Evolutionary conservation across 2,797 vertebrate genomes (phyloP).

Genomic region (Chaunax sp.): DNA sequence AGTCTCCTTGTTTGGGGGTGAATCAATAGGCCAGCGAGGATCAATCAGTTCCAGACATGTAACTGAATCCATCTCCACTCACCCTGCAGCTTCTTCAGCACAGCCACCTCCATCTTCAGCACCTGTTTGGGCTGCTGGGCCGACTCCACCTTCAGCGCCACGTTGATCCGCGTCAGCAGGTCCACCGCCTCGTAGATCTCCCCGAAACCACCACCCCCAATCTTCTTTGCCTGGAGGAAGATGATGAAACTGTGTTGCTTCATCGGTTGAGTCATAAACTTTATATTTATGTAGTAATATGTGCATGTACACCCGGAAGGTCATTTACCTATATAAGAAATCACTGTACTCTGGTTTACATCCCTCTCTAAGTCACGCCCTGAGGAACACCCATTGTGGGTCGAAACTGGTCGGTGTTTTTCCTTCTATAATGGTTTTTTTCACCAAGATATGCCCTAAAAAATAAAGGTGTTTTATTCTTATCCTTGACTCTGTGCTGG

Average conservation of each 20-base stretch:
- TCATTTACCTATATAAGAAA: too few species aligned
- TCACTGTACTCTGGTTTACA: too few species aligned
- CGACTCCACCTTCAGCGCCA: slow-evolving; percentile 98
- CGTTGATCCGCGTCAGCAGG: slow-evolving; percentile 92
- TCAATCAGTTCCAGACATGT: slow-evolving; percentile 41
- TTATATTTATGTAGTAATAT: too few species aligned
- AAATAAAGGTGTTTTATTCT: too few species aligned
- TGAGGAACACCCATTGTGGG: too few species aligned
- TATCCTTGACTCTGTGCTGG: too few species aligned
- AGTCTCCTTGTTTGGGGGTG: not conserved
- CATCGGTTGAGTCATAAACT: too few species aligned
- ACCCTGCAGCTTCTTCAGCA: slow-evolving; percentile 99
- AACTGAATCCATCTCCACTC: slow-evolving; percentile 66
- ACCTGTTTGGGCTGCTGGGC: slow-evolving; percentile 99
- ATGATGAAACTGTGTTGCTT: not conserved
- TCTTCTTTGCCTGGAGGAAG: slow-evolving; percentile 90
- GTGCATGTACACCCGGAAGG: too few species aligned
- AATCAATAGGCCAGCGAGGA: slow-evolving; percentile 27
- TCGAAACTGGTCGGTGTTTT: too few species aligned
- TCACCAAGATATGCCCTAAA: too few species aligned
- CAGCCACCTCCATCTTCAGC: slow-evolving; percentile 99
- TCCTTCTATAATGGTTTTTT: too few species aligned
- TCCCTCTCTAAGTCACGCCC: too few species aligned
- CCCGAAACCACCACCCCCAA: slow-evolving; percentile 97
- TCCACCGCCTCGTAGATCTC: slow-evolving; percentile 99